phyloP scores from a whole-genome alignment of 2,888 invertebrate genomes.

The Cartodere bifasciata region DNA sequence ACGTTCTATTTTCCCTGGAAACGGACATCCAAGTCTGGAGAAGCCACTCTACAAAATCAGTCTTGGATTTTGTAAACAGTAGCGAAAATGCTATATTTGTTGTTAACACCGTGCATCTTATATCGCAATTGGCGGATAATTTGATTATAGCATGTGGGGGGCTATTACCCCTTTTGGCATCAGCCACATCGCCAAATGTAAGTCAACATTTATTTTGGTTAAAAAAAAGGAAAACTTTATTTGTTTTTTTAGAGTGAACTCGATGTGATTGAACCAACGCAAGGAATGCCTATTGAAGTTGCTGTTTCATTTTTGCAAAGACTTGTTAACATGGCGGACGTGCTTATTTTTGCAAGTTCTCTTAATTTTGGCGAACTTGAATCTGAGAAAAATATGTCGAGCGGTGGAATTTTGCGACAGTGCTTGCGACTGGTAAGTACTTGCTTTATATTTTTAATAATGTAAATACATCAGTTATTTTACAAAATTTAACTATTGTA shows the following conservation, averaged over 20 bases:
- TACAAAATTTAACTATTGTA: background rate
- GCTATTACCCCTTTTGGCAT: slow-evolving; percentile 87
- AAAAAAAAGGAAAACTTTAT: slow-evolving; percentile 1
- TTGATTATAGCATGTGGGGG: slow-evolving; percentile 98
- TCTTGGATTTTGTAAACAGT: slow-evolving; percentile 96
- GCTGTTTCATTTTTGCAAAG: slow-evolving; percentile 97
- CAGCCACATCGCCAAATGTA: slow-evolving; percentile 97
- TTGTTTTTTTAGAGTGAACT: slow-evolving; percentile 71
- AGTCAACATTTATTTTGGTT: slow-evolving; percentile 30
- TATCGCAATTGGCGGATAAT: slow-evolving; percentile 97
- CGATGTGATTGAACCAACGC: slow-evolving; percentile 95
- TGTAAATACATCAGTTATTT: slow-evolving; percentile 1
- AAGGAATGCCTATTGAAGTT: slow-evolving; percentile 96
- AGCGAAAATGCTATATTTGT: slow-evolving; percentile 98
- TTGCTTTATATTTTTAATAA: background rate
- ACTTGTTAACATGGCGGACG: slow-evolving; percentile 96
- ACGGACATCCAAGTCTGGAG: slow-evolving; percentile 89
- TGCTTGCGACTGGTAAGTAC: slow-evolving; percentile 77
- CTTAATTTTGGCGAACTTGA: slow-evolving; percentile 96
- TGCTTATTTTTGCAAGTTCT: slow-evolving; percentile 94
- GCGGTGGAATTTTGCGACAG: slow-evolving; percentile 95
- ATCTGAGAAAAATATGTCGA: slow-evolving; percentile 99
- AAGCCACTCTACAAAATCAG: slow-evolving; percentile 92
- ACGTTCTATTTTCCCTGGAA: slow-evolving; percentile 92
- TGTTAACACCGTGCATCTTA: slow-evolving; percentile 97